These are phyloP conservation scores for Drosophila arizonae DNA, from an alignment of 1,140 invertebrate genomes.

Conservation along the genomic window DNA sequence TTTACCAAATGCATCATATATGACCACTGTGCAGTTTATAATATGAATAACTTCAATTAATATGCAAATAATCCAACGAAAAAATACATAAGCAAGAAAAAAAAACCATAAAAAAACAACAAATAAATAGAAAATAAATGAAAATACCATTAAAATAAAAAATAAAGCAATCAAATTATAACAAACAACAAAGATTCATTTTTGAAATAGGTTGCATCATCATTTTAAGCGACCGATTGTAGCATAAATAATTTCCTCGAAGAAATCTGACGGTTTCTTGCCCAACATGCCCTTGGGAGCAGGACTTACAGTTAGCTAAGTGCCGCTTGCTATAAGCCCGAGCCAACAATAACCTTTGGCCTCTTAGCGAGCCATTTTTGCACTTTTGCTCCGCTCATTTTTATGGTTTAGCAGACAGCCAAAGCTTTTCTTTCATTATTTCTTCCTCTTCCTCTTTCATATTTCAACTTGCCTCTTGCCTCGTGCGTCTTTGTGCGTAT, in stretches of 20 bases:
- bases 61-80: no score
- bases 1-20: no score
- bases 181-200: neutral
- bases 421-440: neutral
- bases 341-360: constrained; percentile 28
- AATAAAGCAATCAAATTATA: neutral
- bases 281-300: neutral
- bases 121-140: no score
- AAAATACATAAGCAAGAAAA: no score
- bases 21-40: no score
- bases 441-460: neutral
- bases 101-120: no score
- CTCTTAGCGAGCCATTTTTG: constrained; percentile 26
- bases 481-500: neutral
- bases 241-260: neutral
- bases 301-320: constrained; percentile 11
- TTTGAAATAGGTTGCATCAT: neutral
- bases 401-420: constrained; percentile 9
- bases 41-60: no score
- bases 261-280: no score
- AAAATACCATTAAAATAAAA: no score
- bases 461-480: no score
- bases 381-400: constrained; percentile 17
- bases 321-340: constrained; percentile 13
- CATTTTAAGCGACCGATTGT: neutral